A percentile compares a stretch with the other conserved stretches of the same genome.
These are phyloP conservation scores for Xenentodon cancila DNA, from an alignment of 2,797 vertebrate species.

Conservation along the genomic window DNA sequence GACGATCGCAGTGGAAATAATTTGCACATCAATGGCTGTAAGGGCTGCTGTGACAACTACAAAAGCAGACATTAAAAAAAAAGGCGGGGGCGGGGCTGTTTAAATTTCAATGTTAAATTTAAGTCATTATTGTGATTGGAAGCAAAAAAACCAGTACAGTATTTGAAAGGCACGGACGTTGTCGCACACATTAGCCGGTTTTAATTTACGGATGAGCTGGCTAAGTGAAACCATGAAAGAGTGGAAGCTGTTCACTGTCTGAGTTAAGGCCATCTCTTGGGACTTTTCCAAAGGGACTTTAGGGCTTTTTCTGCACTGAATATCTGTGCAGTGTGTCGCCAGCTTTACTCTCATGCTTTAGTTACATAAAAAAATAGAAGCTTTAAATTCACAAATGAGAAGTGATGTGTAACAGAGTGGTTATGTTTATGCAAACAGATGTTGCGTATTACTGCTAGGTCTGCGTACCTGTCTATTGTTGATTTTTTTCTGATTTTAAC, in stretches of 20 bases:
- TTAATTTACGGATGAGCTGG: conserved; percentile 39
- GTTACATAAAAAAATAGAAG: conserved; percentile 74
- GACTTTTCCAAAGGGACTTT: conserved; percentile 45
- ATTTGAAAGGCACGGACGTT: conserved; percentile 22
- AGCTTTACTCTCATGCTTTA: conserved; percentile 69
- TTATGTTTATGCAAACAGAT: conserved; percentile 60
- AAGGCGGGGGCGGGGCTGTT: conserved; percentile 12
- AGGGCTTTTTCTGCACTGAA: conserved; percentile 19
- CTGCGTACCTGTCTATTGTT: too few relatives aligned
- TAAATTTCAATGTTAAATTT: conserved; percentile 62
- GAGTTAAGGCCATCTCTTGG: neutral
- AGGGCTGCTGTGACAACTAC: conserved; percentile 46
- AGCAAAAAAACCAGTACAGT: conserved; percentile 15
- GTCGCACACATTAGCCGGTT: conserved; percentile 13
- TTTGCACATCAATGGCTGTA: conserved; percentile 59
- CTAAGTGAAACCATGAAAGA: conserved; percentile 56
- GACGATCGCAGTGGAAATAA: conserved; percentile 77
- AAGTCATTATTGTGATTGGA: conserved; percentile 45
- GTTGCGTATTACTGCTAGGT: conserved; percentile 25
- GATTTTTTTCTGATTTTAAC: conserved; percentile 19
- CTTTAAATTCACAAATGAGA: conserved; percentile 58
- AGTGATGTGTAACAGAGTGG: conserved; percentile 59
- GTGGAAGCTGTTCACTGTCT: conserved; percentile 33
- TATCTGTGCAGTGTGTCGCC: conserved; percentile 47
- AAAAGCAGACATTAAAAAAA: conserved; percentile 48